Percentiles rank a stretch among this genome's conserved stretches.
These are phyloP conservation scores for Zenarchopterus dispar DNA, from an alignment of 2,797 vertebrate species.

Conservation along the genomic window DNA sequence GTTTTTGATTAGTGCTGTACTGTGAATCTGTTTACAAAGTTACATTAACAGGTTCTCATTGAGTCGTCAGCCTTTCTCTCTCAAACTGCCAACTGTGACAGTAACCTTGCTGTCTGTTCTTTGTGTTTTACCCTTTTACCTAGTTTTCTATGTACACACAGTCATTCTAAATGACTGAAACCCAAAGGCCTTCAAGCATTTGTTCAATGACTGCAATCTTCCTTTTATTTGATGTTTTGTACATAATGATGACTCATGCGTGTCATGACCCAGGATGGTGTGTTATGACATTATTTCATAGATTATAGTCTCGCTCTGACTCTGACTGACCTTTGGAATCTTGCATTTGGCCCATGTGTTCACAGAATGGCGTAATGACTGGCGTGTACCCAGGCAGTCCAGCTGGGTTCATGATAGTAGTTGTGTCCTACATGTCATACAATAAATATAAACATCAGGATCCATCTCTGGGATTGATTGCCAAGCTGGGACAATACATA, in stretches of 20 bases:
- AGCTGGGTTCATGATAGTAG: constrained; percentile 91
- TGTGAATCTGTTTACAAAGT: constrained; percentile 11
- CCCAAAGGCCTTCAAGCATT: constrained; percentile 25
- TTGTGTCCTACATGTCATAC: constrained; percentile 92
- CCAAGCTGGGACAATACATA: constrained; percentile 79
- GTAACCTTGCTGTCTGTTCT: constrained; percentile 48
- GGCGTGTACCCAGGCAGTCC: constrained; percentile 97
- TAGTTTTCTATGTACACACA: constrained; percentile 54
- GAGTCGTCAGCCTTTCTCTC: constrained; percentile 24
- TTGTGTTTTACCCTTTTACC: constrained; percentile 51
- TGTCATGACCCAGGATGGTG: not conserved
- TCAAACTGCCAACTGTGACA: constrained; percentile 22
- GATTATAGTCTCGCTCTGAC: not conserved
- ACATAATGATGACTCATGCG: not conserved
- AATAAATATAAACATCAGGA: constrained; percentile 90
- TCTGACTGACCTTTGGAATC: not conserved
- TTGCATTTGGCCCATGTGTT: constrained; percentile 22
- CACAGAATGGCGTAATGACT: constrained; percentile 90
- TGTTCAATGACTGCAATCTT: constrained; percentile 1
- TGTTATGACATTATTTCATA: not conserved
- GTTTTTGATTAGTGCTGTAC: not conserved
- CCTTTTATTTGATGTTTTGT: not conserved
- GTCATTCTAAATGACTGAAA: constrained; percentile 17
- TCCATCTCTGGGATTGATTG: constrained; percentile 91
- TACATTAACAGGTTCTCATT: not conserved